Conservation (phyloP, 1,140 invertebrate genomes). For the Kradibia gibbosae region DNA sequence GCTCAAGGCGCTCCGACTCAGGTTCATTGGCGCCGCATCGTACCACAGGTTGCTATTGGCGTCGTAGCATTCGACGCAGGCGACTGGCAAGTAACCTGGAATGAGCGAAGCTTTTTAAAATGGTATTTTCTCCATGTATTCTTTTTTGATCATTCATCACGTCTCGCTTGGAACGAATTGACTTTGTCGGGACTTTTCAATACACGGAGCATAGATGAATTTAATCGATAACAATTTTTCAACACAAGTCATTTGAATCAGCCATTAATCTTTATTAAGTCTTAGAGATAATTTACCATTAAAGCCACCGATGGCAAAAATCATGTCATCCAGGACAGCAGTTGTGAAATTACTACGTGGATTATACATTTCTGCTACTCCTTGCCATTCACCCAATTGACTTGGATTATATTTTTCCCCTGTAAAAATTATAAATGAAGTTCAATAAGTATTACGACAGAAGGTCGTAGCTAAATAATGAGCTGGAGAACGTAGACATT, state of each 20-base stretch:
- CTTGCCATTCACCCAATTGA: conserved; percentile 73
- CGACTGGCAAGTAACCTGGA: conserved; percentile 73
- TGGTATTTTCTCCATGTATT: too few relatives aligned
- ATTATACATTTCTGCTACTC: conserved; percentile 86
- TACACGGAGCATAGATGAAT: too few relatives aligned
- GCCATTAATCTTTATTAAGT: not conserved
- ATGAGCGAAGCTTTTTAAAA: too few relatives aligned
- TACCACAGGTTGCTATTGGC: conserved; percentile 80
- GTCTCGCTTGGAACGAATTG: too few relatives aligned
- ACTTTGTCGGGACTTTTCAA: too few relatives aligned
- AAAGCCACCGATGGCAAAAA: conserved; percentile 87
- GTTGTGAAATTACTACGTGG: conserved; percentile 89
- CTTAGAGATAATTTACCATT: conserved; percentile 73
- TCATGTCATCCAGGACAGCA: conserved; percentile 85
- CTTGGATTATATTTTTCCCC: conserved; percentile 82
- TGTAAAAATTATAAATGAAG: conserved; percentile 56
- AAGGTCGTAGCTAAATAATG: too few relatives aligned
- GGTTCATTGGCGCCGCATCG: conserved; percentile 79
- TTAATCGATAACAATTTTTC: too few relatives aligned
- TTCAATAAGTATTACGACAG: too few relatives aligned
- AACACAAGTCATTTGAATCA: too few relatives aligned
- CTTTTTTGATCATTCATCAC: too few relatives aligned
- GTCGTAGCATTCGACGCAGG: conserved; percentile 83
- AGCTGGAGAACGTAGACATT: too few relatives aligned
- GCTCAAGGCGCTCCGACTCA: conserved; percentile 85